Conservation (phyloP, 2,888 invertebrate genomes). For the Sphaeridia pumilis region DNA sequence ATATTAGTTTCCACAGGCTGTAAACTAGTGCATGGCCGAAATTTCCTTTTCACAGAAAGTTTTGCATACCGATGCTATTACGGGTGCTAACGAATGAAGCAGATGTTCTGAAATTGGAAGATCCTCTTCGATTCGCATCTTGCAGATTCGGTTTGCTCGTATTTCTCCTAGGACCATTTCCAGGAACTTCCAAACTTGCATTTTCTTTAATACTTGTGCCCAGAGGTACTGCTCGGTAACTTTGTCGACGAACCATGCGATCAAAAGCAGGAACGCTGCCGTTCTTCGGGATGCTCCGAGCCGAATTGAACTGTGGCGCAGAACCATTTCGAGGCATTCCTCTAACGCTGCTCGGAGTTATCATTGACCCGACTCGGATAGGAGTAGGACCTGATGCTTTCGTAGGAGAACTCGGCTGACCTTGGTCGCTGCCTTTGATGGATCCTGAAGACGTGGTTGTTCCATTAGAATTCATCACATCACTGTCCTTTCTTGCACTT, state of each 20-base stretch:
- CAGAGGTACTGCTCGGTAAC: slow-evolving; percentile 33
- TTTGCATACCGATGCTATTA: slow-evolving; percentile 20
- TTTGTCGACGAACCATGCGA: slow-evolving; percentile 54
- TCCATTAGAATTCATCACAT: slow-evolving; percentile 17
- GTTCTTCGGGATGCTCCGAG: slow-evolving; percentile 56
- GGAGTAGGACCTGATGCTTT: slow-evolving; percentile 34
- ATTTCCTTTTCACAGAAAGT: too few species aligned
- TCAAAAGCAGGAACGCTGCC: slow-evolving; percentile 80
- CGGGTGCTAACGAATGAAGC: slow-evolving; percentile 22
- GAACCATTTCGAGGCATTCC: slow-evolving; percentile 36
- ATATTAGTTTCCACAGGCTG: too few species aligned
- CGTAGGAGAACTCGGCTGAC: slow-evolving; percentile 15
- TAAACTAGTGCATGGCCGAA: too few species aligned
- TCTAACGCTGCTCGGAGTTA: slow-evolving; percentile 8
- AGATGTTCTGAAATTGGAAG: slow-evolving; percentile 20
- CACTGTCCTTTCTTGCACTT: slow-evolving; percentile 28
- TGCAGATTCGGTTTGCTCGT: slow-evolving; percentile 27
- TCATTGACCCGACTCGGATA: slow-evolving; percentile 21
- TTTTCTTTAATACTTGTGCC: slow-evolving; percentile 20
- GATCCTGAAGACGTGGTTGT: slow-evolving; percentile 11
- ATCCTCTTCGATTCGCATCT: slow-evolving; percentile 23
- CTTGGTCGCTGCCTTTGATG: slow-evolving; percentile 6
- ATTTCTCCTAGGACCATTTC: slow-evolving; percentile 2
- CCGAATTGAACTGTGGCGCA: slow-evolving; percentile 33
- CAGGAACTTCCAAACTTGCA: slow-evolving; percentile 4